phyloP scores from a whole-genome alignment of 37 sponge, comb jelly and placozoan genomes.

The Halichondria panicea region DNA sequence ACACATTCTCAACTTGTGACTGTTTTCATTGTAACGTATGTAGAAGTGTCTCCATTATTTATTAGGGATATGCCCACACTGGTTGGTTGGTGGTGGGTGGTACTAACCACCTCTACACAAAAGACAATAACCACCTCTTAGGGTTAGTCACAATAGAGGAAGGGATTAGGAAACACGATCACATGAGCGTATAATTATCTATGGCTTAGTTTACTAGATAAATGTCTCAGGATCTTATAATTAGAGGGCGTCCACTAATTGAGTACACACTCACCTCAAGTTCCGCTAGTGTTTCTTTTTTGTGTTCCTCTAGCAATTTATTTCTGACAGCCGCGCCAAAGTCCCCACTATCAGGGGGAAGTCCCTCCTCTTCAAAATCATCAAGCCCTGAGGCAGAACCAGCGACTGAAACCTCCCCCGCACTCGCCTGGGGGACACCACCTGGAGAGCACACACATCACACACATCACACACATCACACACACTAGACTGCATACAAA shows the following conservation, averaged over 20 bases:
- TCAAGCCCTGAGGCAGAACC: constrained; percentile 8
- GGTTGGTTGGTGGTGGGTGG: neutral
- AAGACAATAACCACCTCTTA: too few species aligned
- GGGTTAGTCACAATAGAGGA: too few species aligned
- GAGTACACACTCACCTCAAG: constrained; percentile 40
- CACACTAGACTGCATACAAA: too few species aligned
- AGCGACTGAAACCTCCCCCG: neutral
- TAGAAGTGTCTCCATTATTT: too few species aligned
- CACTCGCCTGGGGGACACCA: neutral
- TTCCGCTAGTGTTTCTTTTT: neutral
- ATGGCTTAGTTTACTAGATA: too few species aligned
- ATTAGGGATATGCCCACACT: neutral
- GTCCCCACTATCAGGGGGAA: neutral
- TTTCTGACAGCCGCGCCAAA: constrained; percentile 22
- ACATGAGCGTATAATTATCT: too few species aligned
- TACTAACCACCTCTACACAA: too few species aligned
- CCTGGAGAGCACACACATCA: neutral
- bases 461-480: neutral
- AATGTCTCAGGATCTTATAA: too few species aligned
- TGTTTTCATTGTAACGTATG: too few species aligned
- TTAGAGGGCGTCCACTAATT: too few species aligned
- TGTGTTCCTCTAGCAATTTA: constrained; percentile 7
- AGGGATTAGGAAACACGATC: too few species aligned
- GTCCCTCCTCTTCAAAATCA: constrained; percentile 37
- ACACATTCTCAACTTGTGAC: too few species aligned